These are phyloP conservation scores for Aegithalos caudatus DNA, from an alignment of 2,113 vertebrate genomes.

Conservation along the genomic window DNA sequence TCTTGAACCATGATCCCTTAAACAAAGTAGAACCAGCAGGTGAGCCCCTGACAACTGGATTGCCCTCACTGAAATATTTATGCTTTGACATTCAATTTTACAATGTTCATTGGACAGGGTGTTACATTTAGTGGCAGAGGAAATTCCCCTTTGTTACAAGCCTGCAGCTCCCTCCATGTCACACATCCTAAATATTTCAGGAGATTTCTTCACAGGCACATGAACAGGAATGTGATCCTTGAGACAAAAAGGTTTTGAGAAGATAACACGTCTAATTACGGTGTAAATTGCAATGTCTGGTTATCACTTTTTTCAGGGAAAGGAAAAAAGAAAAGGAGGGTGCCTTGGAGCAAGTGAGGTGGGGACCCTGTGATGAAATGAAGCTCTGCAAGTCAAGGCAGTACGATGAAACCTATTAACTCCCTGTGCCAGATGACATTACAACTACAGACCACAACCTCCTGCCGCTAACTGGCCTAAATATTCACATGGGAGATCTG, in stretches of 20 bases:
- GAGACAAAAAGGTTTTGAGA: neutral
- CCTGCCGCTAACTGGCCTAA: slow-evolving; percentile 62
- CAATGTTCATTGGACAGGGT: neutral
- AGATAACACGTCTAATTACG: neutral
- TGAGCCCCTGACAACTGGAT: neutral
- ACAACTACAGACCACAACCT: slow-evolving; percentile 64
- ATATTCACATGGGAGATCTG: slow-evolving; percentile 63
- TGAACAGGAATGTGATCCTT: neutral
- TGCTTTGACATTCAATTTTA: slow-evolving; percentile 10
- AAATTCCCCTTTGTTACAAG: neutral
- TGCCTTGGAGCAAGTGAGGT: slow-evolving; percentile 24
- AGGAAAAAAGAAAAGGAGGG: neutral
- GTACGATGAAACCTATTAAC: slow-evolving; percentile 70
- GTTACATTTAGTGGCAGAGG: neutral
- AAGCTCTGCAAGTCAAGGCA: slow-evolving; percentile 47
- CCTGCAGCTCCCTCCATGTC: neutral
- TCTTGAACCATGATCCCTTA: neutral
- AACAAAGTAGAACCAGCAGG: neutral
- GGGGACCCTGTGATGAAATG: slow-evolving; percentile 8
- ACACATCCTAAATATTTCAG: neutral
- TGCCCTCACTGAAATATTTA: neutral
- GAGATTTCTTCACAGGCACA: neutral
- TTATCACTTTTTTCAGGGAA: neutral
- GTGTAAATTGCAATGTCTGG: neutral
- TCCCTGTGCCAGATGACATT: slow-evolving; percentile 66